Evolutionary conservation across 1,140 invertebrate genomes (phyloP), one percentile per base, ranked within the genome.

Genomic region (Ylistrum balloti): DNA sequence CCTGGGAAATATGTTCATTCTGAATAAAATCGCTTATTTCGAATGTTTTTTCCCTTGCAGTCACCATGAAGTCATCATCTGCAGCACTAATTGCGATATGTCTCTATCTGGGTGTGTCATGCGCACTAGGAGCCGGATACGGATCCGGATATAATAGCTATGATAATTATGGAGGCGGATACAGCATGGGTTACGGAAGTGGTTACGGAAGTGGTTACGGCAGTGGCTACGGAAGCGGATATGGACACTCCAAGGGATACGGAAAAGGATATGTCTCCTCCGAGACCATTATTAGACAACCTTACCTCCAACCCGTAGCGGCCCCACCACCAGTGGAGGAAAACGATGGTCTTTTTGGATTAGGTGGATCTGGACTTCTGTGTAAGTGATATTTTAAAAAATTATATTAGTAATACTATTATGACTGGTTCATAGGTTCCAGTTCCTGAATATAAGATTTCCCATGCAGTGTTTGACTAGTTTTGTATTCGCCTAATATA

Each of bases 51-150:
- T 74, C 5, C 28, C 3, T 74, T 74, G 3, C 56, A 74, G 56
- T 74, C 56, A 74, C 56, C 56, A 74, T 74, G 56, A 74, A 74
- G 56, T 74, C 56, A 5, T 74, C 56, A 9, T 74, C 56, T 28
- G 56, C 22, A 1, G 56, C 56, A 22, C 56, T 74, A 5, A 74
- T 74, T 17, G 56, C 56, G 3, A 74, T 74, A 28, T 74, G 56
- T 17, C 56, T 74, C 22, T 74, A n/a, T 74, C 56, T 74, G 22
- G 56, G 56, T n/a, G 56, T 74, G 56, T 74, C 56, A 74, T 74
- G 56, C 56, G 56, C 56, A 28, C 56, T 74, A 28, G 56, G 56
- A 74, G 56, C 56, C 56, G 56, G 56, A 74, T 74, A 74, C n/a
- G 56, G 56, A 28, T 74, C 56, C 22, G 56, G 17, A 0, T 74